phyloP scores from a whole-genome alignment of 2,113 vertebrate species.

The Synchiropus splendidus region DNA sequence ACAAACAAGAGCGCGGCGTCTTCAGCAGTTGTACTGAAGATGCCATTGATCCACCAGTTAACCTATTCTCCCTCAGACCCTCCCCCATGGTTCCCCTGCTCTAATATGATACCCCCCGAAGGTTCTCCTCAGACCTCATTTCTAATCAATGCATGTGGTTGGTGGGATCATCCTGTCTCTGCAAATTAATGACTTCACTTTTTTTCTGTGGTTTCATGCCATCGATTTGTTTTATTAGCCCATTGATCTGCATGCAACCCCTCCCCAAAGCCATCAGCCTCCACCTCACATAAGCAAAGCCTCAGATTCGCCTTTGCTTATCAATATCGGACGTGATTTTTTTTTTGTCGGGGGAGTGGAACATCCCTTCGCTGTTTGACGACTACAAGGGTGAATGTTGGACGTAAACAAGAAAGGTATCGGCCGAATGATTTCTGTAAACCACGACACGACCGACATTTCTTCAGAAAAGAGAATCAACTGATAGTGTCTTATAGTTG shows the following conservation, averaged over 20 bases:
- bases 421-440: no score
- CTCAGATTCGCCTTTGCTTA: slow-evolving; percentile 34
- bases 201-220: slow-evolving; percentile 64
- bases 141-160: slow-evolving; percentile 66
- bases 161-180: slow-evolving; percentile 67
- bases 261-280: slow-evolving; percentile 3
- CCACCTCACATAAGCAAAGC: slow-evolving; percentile 12
- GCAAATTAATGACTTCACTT: slow-evolving; percentile 73
- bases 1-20: slow-evolving; percentile 34
- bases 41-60: slow-evolving; percentile 59
- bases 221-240: slow-evolving; percentile 71
- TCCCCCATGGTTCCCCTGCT: slow-evolving; percentile 45
- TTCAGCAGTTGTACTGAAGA: slow-evolving; percentile 28
- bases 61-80: slow-evolving; percentile 54
- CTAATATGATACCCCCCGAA: slow-evolving; percentile 67
- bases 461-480: no score
- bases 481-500: no score
- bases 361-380: no score
- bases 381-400: no score
- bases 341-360: no score
- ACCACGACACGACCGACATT: no score
- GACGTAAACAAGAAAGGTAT: no score
- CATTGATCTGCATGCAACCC: slow-evolving; percentile 56
- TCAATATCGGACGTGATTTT: slow-evolving; percentile 44
- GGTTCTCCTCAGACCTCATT: slow-evolving; percentile 61